Percentiles rank a stretch among this genome's conserved stretches.
Conservation (phyloP, 2,888 invertebrate genomes). For the Acrobasis consociella region DNA sequence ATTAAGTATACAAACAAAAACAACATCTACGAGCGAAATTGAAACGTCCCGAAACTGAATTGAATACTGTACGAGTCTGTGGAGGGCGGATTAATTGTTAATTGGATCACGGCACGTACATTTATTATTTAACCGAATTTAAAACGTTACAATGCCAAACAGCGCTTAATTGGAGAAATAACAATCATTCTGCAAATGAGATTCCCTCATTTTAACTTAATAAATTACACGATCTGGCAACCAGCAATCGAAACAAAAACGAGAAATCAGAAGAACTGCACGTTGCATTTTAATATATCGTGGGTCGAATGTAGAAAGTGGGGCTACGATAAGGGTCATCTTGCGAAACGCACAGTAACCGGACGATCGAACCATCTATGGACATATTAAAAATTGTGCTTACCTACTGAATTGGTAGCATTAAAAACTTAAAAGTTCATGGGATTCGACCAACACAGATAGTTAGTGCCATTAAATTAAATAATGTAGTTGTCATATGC, state of each 20-base stretch:
- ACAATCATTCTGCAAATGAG: slow-evolving; percentile 43
- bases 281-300: slow-evolving; percentile 54
- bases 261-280: slow-evolving; percentile 36
- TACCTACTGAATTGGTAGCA: slow-evolving; percentile 28
- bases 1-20: slow-evolving; percentile 65
- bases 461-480: slow-evolving; percentile 20
- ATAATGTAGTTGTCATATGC: slow-evolving; percentile 30
- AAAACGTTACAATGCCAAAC: slow-evolving; percentile 51
- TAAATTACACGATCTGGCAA: slow-evolving; percentile 24
- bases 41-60: slow-evolving; percentile 64
- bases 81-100: slow-evolving; percentile 69
- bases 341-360: slow-evolving; percentile 60
- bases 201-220: slow-evolving; percentile 14
- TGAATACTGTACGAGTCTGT: slow-evolving; percentile 58
- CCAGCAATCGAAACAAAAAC: slow-evolving; percentile 29
- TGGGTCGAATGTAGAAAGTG: slow-evolving; percentile 67
- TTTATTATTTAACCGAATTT: slow-evolving; percentile 63
- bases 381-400: slow-evolving; percentile 40
- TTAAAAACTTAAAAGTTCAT: slow-evolving; percentile 24
- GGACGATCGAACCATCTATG: slow-evolving; percentile 50
- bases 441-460: slow-evolving; percentile 19
- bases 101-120: slow-evolving; percentile 67
- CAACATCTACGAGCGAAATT: slow-evolving; percentile 62
- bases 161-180: slow-evolving; percentile 50
- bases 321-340: slow-evolving; percentile 61